phyloP scores from a whole-genome alignment of 2,113 vertebrate genomes.

The Megaceryle torquata region DNA sequence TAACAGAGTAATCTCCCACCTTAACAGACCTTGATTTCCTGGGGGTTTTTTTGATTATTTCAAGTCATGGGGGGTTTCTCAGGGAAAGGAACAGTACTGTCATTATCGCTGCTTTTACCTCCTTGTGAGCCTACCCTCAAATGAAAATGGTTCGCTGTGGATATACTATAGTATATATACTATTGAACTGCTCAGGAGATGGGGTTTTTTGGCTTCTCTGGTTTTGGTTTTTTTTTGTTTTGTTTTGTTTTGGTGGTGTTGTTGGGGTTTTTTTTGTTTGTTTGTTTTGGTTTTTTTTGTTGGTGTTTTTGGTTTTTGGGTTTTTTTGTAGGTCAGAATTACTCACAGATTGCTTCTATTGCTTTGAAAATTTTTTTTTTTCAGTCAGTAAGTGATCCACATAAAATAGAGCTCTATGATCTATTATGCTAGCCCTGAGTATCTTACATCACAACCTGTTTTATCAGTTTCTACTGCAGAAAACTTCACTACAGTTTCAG shows the following conservation, averaged over 20 bases:
- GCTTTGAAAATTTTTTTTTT: constrained; percentile 2
- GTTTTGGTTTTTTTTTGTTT: not conserved
- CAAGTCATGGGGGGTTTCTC: not conserved
- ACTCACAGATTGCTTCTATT: not conserved
- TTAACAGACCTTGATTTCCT: not conserved
- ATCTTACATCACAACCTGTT: not conserved
- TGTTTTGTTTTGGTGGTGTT: no score
- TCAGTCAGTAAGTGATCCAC: not conserved
- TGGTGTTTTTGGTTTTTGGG: no score
- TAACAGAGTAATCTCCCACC: not conserved
- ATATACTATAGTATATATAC: not conserved
- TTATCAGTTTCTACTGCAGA: not conserved
- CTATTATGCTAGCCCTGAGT: not conserved
- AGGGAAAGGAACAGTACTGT: not conserved
- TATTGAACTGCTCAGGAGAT: not conserved
- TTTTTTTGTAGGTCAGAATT: not conserved
- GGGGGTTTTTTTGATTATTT: not conserved
- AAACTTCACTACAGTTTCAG: constrained; percentile 27
- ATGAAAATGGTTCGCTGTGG: not conserved
- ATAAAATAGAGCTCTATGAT: not conserved
- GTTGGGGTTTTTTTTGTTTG: no score
- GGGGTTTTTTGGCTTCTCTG: not conserved
- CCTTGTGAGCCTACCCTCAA: not conserved
- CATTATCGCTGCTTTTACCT: not conserved
- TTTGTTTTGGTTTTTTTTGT: no score